phyloP scores from a whole-genome alignment of 2,113 vertebrate species.

The Lonchura striata region DNA sequence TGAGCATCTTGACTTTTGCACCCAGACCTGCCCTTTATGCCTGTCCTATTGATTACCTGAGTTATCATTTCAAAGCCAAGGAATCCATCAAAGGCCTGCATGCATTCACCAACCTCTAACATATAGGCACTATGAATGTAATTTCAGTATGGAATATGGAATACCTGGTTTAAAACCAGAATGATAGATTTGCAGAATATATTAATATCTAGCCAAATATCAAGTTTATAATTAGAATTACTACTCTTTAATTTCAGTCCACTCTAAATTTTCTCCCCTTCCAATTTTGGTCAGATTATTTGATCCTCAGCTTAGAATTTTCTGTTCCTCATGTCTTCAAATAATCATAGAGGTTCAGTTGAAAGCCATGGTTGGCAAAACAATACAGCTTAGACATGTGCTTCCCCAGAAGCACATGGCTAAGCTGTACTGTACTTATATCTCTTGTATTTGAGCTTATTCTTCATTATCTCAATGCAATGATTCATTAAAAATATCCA shows the following conservation, averaged over 20 bases:
- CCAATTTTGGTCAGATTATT: background rate
- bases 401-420: too few species aligned
- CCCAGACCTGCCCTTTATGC: background rate
- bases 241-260: background rate
- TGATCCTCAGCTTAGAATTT: background rate
- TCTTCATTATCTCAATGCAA: background rate
- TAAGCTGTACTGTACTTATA: too few species aligned
- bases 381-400: background rate
- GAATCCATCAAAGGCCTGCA: background rate
- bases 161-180: background rate
- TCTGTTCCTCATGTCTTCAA: background rate
- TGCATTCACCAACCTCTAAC: background rate
- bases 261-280: background rate
- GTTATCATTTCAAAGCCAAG: background rate
- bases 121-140: background rate
- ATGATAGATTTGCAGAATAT: background rate
- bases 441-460: background rate
- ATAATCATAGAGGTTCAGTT: background rate
- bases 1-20: background rate
- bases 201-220: background rate
- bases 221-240: background rate
- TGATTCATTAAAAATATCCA: background rate
- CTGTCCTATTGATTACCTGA: background rate
- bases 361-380: background rate
- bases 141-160: background rate